Conservation (phyloP, 2,888 invertebrate species). For the Lydus trimaculatus region DNA sequence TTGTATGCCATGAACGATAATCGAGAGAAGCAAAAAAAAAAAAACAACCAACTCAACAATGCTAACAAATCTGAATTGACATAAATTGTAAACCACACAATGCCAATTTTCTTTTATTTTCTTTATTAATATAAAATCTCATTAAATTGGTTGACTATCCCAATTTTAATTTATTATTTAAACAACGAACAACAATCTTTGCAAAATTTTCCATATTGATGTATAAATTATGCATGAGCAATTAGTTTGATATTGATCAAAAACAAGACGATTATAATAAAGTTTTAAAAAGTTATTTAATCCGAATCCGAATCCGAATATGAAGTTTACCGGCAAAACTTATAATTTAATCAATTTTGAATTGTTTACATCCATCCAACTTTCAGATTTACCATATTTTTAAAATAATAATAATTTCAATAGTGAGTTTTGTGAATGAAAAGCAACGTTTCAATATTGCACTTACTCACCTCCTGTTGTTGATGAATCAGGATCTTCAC, state of each 20-base stretch:
- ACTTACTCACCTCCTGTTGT: conserved; percentile 83
- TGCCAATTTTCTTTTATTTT: not conserved
- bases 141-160: not conserved
- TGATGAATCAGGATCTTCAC: conserved; percentile 68
- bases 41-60: not conserved
- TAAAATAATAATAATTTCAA: not conserved
- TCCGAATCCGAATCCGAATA: not conserved
- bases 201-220: conserved; percentile 39
- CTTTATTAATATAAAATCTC: not conserved
- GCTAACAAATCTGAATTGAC: not conserved
- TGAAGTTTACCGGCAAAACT: conserved; percentile 13
- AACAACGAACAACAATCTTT: conserved; percentile 20
- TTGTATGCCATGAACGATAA: not conserved
- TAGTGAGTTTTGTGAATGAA: not conserved
- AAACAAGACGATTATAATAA: conserved; percentile 27
- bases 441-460: conserved; percentile 54
- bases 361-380: conserved; percentile 37
- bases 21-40: not conserved
- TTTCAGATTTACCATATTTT: not conserved
- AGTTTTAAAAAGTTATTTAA: not conserved
- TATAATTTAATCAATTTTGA: conserved; percentile 46
- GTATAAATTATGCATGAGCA: conserved; percentile 44
- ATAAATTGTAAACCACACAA: not conserved
- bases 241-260: conserved; percentile 43
- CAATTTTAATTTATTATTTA: conserved; percentile 4